These are phyloP conservation scores for Sebastes glaucus DNA, from an alignment of 2,797 vertebrate species.

Conservation along the genomic window DNA sequence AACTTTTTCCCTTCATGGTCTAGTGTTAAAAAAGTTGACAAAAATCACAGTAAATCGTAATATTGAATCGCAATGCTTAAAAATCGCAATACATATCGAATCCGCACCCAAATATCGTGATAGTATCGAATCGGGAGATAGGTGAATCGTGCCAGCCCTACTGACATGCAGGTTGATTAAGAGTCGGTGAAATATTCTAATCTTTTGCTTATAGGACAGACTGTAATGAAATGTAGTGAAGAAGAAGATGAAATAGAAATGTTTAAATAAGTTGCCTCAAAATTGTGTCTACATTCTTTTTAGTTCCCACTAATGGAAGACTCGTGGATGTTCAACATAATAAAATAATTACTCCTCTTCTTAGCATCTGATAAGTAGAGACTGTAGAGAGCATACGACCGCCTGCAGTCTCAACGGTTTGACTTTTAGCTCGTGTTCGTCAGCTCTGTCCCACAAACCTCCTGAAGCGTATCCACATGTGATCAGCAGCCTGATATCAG, in stretches of 20 bases:
- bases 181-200: background rate
- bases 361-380: background rate
- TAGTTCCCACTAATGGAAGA: background rate
- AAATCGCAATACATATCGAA: no score
- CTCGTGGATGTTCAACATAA: background rate
- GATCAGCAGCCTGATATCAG: background rate
- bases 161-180: background rate
- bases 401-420: background rate
- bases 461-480: constrained; percentile 3
- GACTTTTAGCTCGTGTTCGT: background rate
- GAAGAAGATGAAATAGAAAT: background rate
- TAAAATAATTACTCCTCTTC: background rate
- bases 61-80: no score
- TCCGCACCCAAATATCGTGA: no score
- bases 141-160: no score
- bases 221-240: background rate
- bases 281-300: no score
- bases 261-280: background rate
- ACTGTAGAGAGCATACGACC: background rate
- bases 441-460: background rate
- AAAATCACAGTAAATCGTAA: no score
- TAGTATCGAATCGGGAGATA: no score
- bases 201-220: background rate
- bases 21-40: no score
- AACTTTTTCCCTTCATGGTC: no score